Evolutionary conservation across 2,113 vertebrate genomes (phyloP), one percentile per base, ranked within the genome.

Genomic region (Coryphaenoides rupestris): DNA sequence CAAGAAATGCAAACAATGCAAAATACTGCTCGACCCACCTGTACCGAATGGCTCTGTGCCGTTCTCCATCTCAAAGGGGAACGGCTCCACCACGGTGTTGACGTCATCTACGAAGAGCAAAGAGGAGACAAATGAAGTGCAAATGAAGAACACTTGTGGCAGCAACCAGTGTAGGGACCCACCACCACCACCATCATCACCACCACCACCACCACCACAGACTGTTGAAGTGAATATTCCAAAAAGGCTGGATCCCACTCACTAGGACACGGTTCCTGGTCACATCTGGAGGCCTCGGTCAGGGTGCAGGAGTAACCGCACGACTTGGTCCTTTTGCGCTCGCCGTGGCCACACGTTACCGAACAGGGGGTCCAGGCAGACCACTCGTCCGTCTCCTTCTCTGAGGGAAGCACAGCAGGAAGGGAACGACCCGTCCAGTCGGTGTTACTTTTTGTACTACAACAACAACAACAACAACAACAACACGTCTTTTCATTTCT

Each of bases 311-410:
- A 87, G 0, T 91, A 94, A 26, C 94, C 92, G 28, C 95, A 98
- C 23, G 92, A 91, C 13, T 91, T 91, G 0, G 90, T 94, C 68
- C 95, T 94, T 74, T 89, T 92, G 88, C 91, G 95, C 71, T 86
- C 91, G 19, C 94, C 89, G 0, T 84, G 86, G 71, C 95, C 89
- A 68, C 94, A 95, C 2, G 91, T 95, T 53, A 86, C 90, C 0
- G 88, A 93, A 68, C 95, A 98, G n/a, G 94, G 90, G 52, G 93
- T 93, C 95, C 95, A 98, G 0, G 87, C 62, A 5, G 92, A 94
- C 95, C 95, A 97, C 40, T 95, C 93, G 24, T 94, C 93, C 23
- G 89, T 89, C 21, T 88, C 89, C 85, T 86, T 95, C 87, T 95
- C 90, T 77, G 78, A 70, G 69, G 60, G 49, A 65, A 75, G 46